A percentile compares a stretch with the other conserved stretches of the same genome.
Evolutionary conservation across 2,113 vertebrate species (phyloP).

Genomic region (Chaenocephalus aceratus): DNA sequence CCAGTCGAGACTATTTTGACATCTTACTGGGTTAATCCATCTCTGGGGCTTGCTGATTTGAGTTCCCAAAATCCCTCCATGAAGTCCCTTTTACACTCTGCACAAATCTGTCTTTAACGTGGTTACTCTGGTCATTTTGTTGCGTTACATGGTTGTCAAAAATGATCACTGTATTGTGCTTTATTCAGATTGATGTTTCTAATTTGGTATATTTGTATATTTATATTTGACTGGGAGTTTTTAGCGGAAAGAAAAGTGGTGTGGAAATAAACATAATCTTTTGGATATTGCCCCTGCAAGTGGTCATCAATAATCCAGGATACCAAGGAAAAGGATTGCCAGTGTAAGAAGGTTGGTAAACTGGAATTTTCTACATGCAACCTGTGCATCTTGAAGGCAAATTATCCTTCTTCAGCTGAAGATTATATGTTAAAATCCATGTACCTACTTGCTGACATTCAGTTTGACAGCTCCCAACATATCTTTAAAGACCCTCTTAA

Average conservation of each 20-base stretch:
- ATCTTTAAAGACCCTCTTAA: slow-evolving; percentile 35
- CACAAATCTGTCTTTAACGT: neutral
- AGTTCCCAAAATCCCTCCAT: neutral
- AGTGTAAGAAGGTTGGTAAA: neutral
- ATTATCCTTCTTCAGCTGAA: slow-evolving; percentile 5
- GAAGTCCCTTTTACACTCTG: neutral
- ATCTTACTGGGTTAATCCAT: slow-evolving; percentile 24
- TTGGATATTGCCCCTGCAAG: neutral
- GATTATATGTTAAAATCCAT: slow-evolving; percentile 9
- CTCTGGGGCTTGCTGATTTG: slow-evolving; percentile 15
- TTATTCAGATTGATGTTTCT: neutral
- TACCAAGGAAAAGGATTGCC: neutral
- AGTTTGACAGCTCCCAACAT: neutral
- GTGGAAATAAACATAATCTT: slow-evolving; percentile 4
- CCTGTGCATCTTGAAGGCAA: neutral
- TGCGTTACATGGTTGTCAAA: neutral
- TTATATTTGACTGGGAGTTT: too few relatives aligned
- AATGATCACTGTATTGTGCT: neutral
- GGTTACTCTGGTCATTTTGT: neutral
- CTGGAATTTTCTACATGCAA: neutral
- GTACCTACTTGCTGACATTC: neutral
- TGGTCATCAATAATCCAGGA: neutral
- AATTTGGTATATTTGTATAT: neutral
- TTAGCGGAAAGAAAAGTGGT: neutral
- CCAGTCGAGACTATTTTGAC: neutral